These are phyloP conservation scores for Solea senegalensis DNA, from an alignment of 2,113 vertebrate genomes.

Conservation along the genomic window DNA sequence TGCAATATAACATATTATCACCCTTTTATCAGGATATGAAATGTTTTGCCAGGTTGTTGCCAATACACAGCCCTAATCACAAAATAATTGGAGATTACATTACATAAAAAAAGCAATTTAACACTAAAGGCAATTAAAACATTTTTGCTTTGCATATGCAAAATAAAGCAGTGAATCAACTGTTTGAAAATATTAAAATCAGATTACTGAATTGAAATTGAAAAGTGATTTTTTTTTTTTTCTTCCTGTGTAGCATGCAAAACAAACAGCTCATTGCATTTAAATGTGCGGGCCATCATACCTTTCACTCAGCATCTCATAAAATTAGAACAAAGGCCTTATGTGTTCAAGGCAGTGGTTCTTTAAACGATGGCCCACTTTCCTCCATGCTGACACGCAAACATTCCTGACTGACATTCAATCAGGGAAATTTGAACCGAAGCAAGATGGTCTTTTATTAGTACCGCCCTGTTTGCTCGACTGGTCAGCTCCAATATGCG, in stretches of 20 bases:
- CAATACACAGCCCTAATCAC: no score
- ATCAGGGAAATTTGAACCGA: slow-evolving; percentile 84
- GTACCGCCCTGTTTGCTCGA: slow-evolving; percentile 79
- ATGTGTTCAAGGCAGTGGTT: slow-evolving; percentile 71
- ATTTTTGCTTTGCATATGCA: no score
- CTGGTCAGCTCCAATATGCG: slow-evolving; percentile 80
- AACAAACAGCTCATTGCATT: slow-evolving; percentile 45
- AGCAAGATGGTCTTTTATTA: slow-evolving; percentile 84
- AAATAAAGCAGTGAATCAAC: background rate
- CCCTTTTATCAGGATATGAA: no score
- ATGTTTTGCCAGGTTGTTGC: no score
- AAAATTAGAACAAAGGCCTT: slow-evolving; percentile 73
- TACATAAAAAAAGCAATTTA: no score
- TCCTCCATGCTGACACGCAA: slow-evolving; percentile 74
- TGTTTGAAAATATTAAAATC: slow-evolving; percentile 4
- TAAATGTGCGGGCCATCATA: slow-evolving; percentile 51
- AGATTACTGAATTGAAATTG: slow-evolving; percentile 21
- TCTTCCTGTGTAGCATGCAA: slow-evolving; percentile 36
- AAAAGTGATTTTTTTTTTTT: slow-evolving; percentile 41
- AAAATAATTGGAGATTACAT: no score
- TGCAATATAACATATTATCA: no score
- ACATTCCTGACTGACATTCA: slow-evolving; percentile 85
- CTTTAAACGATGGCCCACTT: slow-evolving; percentile 73
- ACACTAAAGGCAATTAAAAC: slow-evolving; percentile 27
- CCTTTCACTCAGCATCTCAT: slow-evolving; percentile 71